phyloP scores from a whole-genome alignment of 2,888 invertebrate species.

The Augiades crinisus region DNA sequence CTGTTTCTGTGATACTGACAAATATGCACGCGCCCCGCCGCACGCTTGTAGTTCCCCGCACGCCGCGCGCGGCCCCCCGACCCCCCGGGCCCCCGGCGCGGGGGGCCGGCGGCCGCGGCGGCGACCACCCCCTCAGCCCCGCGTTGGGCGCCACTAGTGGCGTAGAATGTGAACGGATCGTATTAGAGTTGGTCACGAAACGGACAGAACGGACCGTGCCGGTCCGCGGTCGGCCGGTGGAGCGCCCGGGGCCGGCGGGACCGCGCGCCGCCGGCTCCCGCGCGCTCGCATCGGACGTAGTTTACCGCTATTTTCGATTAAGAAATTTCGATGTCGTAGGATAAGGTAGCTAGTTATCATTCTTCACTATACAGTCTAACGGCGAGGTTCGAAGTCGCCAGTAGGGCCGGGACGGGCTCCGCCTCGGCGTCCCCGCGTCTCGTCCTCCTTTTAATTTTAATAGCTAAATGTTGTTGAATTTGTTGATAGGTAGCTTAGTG shows the following conservation, averaged over 20 bases:
- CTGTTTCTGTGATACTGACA: slow-evolving; percentile 52
- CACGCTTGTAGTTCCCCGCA: slow-evolving; percentile 14
- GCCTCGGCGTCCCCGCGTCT: slow-evolving; percentile 41
- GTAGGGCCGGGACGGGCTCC: slow-evolving; percentile 31
- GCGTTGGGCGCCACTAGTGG: slow-evolving; percentile 3
- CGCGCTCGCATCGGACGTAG: slow-evolving; percentile 20
- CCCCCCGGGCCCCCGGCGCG: no score
- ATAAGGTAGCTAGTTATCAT: slow-evolving; percentile 66
- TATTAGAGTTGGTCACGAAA: neutral
- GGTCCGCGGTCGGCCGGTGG: neutral
- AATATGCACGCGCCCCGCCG: slow-evolving; percentile 25
- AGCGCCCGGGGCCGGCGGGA: neutral
- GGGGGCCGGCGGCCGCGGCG: slow-evolving; percentile 15
- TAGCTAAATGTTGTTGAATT: slow-evolving; percentile 80
- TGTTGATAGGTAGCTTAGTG: slow-evolving; percentile 74
- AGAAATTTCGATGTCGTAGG: slow-evolving; percentile 63
- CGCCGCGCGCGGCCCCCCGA: slow-evolving; percentile 28
- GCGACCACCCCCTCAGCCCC: slow-evolving; percentile 2
- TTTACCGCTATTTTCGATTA: slow-evolving; percentile 42
- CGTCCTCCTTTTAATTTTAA: slow-evolving; percentile 70
- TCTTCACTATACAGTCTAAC: slow-evolving; percentile 44
- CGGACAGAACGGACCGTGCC: no score
- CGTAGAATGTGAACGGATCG: neutral
- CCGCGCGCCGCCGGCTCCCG: neutral
- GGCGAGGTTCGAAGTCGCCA: slow-evolving; percentile 37